Conservation (phyloP, 2,888 invertebrate species). For the Latrodectus hesperus region DNA sequence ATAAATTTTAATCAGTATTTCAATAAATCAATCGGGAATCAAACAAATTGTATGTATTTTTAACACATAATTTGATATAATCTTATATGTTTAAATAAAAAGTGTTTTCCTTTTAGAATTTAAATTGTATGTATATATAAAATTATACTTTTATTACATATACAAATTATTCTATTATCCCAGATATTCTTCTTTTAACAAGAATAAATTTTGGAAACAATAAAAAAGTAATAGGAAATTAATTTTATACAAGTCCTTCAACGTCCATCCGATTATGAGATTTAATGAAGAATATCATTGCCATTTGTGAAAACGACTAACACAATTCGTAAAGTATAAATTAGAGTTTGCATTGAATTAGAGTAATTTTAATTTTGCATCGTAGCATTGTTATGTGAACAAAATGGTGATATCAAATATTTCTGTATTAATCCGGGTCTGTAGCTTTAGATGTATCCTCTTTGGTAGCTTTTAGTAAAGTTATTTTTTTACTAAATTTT, state of each 20-base stretch:
- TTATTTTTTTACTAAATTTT: slow-evolving; percentile 63
- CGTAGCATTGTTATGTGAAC: not conserved
- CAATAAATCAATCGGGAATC: too few species aligned
- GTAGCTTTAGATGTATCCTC: slow-evolving; percentile 23
- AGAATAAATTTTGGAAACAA: too few species aligned
- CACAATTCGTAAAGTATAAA: too few species aligned
- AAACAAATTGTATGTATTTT: not conserved
- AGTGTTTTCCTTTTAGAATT: not conserved
- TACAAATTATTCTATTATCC: not conserved
- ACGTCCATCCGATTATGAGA: too few species aligned
- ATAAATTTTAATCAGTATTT: too few species aligned
- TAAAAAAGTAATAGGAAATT: too few species aligned
- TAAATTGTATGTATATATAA: not conserved
- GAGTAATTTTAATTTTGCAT: not conserved
- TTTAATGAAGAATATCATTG: too few species aligned
- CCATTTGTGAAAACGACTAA: too few species aligned
- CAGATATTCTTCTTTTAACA: not conserved
- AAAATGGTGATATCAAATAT: not conserved
- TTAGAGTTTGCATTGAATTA: too few species aligned
- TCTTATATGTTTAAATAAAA: not conserved
- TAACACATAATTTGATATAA: slow-evolving; percentile 2
- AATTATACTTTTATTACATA: not conserved
- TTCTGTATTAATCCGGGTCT: not conserved
- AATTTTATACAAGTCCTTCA: too few species aligned
- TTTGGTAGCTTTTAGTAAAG: slow-evolving; percentile 35